Base-by-base conservation (phyloP, 2,888 invertebrate genomes). In the Ptychoptera contaminata region DNA sequence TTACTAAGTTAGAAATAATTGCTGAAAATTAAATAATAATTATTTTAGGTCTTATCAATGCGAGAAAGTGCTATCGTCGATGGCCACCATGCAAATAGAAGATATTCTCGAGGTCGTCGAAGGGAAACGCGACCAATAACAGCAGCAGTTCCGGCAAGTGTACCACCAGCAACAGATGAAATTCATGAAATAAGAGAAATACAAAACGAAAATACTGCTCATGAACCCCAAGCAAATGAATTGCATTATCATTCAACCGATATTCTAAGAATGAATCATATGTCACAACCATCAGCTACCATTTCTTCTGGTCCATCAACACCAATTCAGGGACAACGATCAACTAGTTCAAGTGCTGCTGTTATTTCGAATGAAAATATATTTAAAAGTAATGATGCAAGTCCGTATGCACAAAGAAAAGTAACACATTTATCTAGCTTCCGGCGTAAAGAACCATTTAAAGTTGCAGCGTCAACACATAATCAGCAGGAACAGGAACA, bases 11-110 rank as follows among this genome's bases (percentile, higher is more conserved):
- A n/a, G n/a, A n/a, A n/a, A n/a, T 2, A 14, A 14, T 14, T 12
- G 4, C 12, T 14, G 8, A 12, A 8, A 12, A 32, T 32, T 32
- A 9, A 32, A 32, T 32, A 7, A 3, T 8, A 32, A 7, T 32
- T 11, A 32, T 3, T 32, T 32, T 6, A 37, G 37, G 16, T 46
- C 11, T 31, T 46, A 9, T 46, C 46, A 12, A 43, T 46, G 43
- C 16, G 43, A 35, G 39, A 38, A 12, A 32, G 12, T 37, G 42
- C 42, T 6, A 14, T 29, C 23, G 40, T 31, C 16, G 40, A 16
- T 8, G 40, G 31, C 14, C 32, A 40, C 15, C 40, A n/a, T 16
- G 32, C 5, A 11, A 31, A 9, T 23, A 32, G 16, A 16, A 32
- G 40, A 40, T 31, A 40, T 16, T 40, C 40, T 32, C 30, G 16